Evolutionary conservation across 2,888 invertebrate species (phyloP).

Genomic region (Coelopa pilipes): DNA sequence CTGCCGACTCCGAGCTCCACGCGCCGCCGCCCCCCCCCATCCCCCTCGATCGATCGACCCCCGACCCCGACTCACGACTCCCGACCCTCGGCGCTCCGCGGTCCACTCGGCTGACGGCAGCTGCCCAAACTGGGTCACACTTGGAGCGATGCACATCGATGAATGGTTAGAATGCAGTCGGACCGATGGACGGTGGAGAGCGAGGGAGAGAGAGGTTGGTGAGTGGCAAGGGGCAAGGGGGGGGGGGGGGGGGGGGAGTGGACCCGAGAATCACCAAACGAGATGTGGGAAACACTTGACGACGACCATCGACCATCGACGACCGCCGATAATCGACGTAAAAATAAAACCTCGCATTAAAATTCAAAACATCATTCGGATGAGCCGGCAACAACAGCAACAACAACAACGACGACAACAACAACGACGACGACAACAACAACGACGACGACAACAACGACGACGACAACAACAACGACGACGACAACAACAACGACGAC

Average conservation of each 20-base stretch:
- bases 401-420: neutral
- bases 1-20: slow-evolving; percentile 3
- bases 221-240: no score
- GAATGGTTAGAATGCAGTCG: neutral
- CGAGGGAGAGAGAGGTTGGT: neutral
- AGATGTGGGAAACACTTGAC: neutral
- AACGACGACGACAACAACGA: neutral
- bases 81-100: no score
- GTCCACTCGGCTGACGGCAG: neutral
- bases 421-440: no score
- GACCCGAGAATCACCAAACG: no score
- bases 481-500: slow-evolving; percentile 11
- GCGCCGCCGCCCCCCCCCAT: no score
- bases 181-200: neutral
- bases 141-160: slow-evolving; percentile 7
- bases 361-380: neutral
- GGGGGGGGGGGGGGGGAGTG: neutral
- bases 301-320: neutral
- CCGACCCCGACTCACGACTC: no score
- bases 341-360: neutral
- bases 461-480: neutral
- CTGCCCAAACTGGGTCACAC: neutral
- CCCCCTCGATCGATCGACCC: no score
- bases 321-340: neutral
- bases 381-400: neutral